Evolutionary conservation across 2,797 vertebrate genomes (phyloP).

Genomic region (Percopsis omiscomaycus): DNA sequence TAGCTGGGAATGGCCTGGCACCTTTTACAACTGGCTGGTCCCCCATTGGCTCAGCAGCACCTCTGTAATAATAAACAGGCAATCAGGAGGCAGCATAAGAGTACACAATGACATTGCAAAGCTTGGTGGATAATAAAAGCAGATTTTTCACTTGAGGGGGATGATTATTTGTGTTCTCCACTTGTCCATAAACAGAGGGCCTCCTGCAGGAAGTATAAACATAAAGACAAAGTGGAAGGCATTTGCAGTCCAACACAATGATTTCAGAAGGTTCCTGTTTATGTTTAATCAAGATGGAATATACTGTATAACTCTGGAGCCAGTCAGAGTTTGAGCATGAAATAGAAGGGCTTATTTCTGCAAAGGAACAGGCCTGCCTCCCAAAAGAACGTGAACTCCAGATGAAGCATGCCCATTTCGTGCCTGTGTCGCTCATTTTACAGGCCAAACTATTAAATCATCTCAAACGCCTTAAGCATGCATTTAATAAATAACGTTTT

Average conservation of each 20-base stretch:
- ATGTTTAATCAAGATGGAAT: slow-evolving; percentile 91
- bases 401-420: slow-evolving; percentile 16
- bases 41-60: slow-evolving; percentile 90
- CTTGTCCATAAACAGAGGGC: slow-evolving; percentile 95
- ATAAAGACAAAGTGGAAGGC: slow-evolving; percentile 88
- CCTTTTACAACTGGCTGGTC: slow-evolving; percentile 86
- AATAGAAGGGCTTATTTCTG: slow-evolving; percentile 57
- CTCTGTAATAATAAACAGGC: slow-evolving; percentile 98
- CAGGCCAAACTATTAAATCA: slow-evolving; percentile 30
- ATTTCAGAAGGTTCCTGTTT: slow-evolving; percentile 90
- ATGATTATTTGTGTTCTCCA: slow-evolving; percentile 97
- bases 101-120: slow-evolving; percentile 93
- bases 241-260: slow-evolving; percentile 83
- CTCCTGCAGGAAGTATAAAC: slow-evolving; percentile 95
- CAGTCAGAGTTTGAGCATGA: slow-evolving; percentile 41
- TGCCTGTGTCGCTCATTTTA: slow-evolving; percentile 43
- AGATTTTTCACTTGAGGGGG: slow-evolving; percentile 88
- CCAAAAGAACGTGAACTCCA: slow-evolving; percentile 50
- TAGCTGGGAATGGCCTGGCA: slow-evolving; percentile 87
- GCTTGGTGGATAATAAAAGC: slow-evolving; percentile 95
- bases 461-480: slow-evolving; percentile 19
- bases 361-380: slow-evolving; percentile 32
- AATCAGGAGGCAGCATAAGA: slow-evolving; percentile 92
- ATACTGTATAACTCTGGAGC: slow-evolving; percentile 68
- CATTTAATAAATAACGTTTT: not conserved